These are phyloP conservation scores for Anoplolepis gracilipes DNA, from an alignment of 1,140 invertebrate genomes.

Conservation along the genomic window DNA sequence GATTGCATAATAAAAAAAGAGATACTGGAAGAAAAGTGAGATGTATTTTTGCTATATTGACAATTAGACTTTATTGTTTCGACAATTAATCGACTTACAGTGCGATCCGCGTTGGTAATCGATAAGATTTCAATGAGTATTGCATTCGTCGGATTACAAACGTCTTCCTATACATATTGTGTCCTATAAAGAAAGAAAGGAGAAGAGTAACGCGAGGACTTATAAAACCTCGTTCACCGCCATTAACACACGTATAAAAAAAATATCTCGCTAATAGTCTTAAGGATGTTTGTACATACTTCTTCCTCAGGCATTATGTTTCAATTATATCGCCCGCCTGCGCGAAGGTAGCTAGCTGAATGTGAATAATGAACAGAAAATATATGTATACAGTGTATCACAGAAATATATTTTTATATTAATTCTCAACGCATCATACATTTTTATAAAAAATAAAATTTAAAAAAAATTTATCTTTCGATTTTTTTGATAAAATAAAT, in stretches of 20 bases:
- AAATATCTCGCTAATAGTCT: conserved; percentile 65
- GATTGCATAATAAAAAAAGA: conserved; percentile 35
- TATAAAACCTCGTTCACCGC: conserved; percentile 45
- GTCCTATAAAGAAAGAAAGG: conserved; percentile 14
- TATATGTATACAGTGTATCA: conserved; percentile 13
- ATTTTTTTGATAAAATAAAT: background rate
- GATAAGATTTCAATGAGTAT: conserved; percentile 65
- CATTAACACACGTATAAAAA: conserved; percentile 63
- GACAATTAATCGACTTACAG: conserved; percentile 69
- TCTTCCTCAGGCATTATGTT: conserved; percentile 59
- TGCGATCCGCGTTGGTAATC: conserved; percentile 47
- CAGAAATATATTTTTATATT: background rate
- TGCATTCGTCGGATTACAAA: conserved; percentile 58
- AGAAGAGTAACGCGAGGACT: conserved; percentile 40
- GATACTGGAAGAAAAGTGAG: conserved; percentile 39
- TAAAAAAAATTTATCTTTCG: too few species aligned
- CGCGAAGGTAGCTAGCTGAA: conserved; percentile 45
- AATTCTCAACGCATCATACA: too few species aligned
- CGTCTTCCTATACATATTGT: conserved; percentile 26
- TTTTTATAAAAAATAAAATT: too few species aligned
- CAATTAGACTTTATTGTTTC: conserved; percentile 70
- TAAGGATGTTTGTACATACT: conserved; percentile 61
- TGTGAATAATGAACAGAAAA: conserved; percentile 73
- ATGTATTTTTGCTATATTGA: conserved; percentile 46
- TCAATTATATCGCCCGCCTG: conserved; percentile 42